These are phyloP conservation scores for Timema cristinae DNA, from an alignment of 2,888 invertebrate genomes.

Conservation along the genomic window DNA sequence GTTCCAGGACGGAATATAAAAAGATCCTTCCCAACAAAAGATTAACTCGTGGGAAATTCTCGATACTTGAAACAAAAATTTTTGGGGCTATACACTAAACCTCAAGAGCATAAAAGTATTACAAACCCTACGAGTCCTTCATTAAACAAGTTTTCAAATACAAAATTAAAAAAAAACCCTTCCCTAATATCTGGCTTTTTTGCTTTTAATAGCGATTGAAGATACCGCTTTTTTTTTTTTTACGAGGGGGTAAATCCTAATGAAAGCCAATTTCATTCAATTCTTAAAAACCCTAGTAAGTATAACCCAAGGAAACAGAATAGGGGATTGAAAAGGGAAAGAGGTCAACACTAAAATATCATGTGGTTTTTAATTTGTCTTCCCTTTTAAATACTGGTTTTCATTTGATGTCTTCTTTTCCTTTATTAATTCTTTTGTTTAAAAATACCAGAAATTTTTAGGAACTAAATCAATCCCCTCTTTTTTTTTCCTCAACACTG, in stretches of 20 bases:
- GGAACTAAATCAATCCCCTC: background rate
- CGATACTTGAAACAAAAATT: background rate
- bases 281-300: background rate
- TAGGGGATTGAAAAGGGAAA: background rate
- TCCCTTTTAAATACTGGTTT: background rate
- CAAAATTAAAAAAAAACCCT: background rate
- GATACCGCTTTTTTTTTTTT: background rate
- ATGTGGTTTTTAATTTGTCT: constrained; percentile 2
- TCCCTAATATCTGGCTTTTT: background rate
- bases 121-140: background rate
- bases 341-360: background rate
- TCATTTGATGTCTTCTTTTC: background rate
- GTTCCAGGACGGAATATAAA: background rate
- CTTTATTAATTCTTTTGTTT: background rate
- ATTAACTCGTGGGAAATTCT: background rate
- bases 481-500: background rate
- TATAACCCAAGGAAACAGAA: background rate
- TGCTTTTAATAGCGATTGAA: background rate
- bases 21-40: background rate
- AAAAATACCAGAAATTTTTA: background rate
- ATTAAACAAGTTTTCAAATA: background rate
- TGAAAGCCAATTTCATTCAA: background rate
- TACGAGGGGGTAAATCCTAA: background rate
- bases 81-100: too few species aligned
- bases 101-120: background rate